Conservation (phyloP, 2,888 invertebrate genomes). For the Phaedon cochleariae region DNA sequence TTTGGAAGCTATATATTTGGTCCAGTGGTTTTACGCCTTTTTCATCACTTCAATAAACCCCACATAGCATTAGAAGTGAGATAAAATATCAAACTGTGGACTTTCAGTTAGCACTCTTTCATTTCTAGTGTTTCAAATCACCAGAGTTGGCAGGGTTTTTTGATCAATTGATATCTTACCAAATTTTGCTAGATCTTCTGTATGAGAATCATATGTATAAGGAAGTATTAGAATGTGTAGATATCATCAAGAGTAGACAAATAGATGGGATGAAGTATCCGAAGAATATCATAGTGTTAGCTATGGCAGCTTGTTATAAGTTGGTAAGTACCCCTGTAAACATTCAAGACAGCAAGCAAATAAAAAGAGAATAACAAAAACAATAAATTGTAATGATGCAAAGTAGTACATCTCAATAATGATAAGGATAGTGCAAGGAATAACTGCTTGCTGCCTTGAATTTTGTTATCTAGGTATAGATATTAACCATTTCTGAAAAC, state of each 20-base stretch:
- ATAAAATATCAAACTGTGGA: not conserved
- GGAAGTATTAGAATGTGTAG: conserved; percentile 72
- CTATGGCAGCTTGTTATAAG: conserved; percentile 78
- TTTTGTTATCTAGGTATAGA: too few relatives aligned
- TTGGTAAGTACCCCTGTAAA: too few relatives aligned
- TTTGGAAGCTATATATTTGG: conserved; percentile 87
- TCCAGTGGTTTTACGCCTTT: conserved; percentile 83
- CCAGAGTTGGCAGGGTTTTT: conserved; percentile 72
- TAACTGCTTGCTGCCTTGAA: too few relatives aligned
- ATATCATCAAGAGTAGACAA: conserved; percentile 69
- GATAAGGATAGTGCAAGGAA: too few relatives aligned
- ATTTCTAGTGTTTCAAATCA: conserved; percentile 70
- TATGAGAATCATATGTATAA: conserved; percentile 74
- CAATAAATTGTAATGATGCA: too few relatives aligned
- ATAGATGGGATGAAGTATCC: conserved; percentile 73
- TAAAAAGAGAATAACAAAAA: too few relatives aligned
- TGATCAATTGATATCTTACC: conserved; percentile 74
- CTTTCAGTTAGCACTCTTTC: conserved; percentile 13
- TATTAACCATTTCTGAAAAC: too few relatives aligned
- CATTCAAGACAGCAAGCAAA: too few relatives aligned
- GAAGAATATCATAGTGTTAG: conserved; percentile 72
- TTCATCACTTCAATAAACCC: conserved; percentile 74
- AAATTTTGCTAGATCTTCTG: conserved; percentile 76
- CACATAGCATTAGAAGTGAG: conserved; percentile 67
- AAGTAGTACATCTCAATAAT: too few relatives aligned